Evolutionary conservation across 2,113 vertebrate genomes (phyloP), one percentile per base, ranked within the genome.

Genomic region (Eira barbara): DNA sequence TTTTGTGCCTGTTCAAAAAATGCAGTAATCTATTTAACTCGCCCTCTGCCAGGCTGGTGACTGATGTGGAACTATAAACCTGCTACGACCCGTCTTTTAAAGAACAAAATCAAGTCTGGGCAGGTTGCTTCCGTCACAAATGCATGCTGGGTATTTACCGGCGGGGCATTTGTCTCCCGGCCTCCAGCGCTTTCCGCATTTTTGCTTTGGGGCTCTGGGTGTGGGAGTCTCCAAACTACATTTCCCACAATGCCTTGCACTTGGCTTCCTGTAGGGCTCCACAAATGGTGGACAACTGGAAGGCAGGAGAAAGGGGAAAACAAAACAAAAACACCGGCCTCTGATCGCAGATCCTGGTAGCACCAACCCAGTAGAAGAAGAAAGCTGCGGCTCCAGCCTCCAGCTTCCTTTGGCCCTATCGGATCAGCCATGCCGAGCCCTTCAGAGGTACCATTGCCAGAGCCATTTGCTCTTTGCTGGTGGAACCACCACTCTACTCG

Each of bases 41-140:
- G 25, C 57, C 31, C 42, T 52, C 57, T 52, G 42, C 39, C 25
- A 61, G 69, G 31, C 67, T 61, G 87, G 29, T 79, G 69, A 69
- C 3, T 11, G 91, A 49, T 71, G 63, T 27, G 21, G 20, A 45
- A 52, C 20, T 88, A 20, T 57, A 81, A 92, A 45, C 57, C 4
- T 69, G 52, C 45, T n/a, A 67, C 20, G 15, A 31, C 12, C 27
- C 76, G 49, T 74, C 80, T 80, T 93, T 76, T 49, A 89, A 91
- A 97, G 84, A 85, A 73, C 69, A 71, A 81, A 87, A 39, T 49
- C 25, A 3, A 63, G 29, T 84, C 57, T 31, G 7, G 31, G 63
- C 31, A 71, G 74, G 23, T 69, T 88, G 76, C 91, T 93, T 78
- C 20, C 63, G 49, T 18, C 23, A 31, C 34, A 81, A 23, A 0